phyloP scores from a whole-genome alignment of 2,888 invertebrate species.

The Blera fallax region DNA sequence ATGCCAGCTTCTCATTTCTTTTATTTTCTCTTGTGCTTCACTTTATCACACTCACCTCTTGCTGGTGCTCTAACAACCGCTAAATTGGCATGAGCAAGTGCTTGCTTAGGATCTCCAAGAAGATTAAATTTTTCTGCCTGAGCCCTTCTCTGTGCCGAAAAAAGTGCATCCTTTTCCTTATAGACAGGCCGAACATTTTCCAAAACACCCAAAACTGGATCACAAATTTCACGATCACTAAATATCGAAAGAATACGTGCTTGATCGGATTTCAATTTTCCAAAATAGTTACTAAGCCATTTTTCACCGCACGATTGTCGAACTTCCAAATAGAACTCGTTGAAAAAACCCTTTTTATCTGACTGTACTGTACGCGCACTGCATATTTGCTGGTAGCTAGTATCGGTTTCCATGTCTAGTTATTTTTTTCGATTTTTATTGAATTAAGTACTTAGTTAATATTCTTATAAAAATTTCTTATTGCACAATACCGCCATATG shows the following conservation, averaged over 20 bases:
- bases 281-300: conserved; percentile 86
- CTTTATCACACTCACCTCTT: conserved; percentile 83
- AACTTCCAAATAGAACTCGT: conserved; percentile 85
- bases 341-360: conserved; percentile 89
- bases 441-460: background rate
- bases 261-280: conserved; percentile 83
- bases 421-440: background rate
- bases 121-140: conserved; percentile 85
- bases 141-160: conserved; percentile 84
- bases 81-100: conserved; percentile 87
- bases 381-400: conserved; percentile 86
- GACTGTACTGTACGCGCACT: conserved; percentile 90
- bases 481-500: background rate
- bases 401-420: conserved; percentile 78
- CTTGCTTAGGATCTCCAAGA: conserved; percentile 83
- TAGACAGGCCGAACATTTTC: conserved; percentile 86
- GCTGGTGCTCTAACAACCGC: conserved; percentile 88
- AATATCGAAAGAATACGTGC: conserved; percentile 83
- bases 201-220: conserved; percentile 83
- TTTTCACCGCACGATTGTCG: conserved; percentile 80
- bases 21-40: background rate
- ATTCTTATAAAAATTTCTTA: background rate
- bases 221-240: conserved; percentile 82
- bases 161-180: conserved; percentile 86
- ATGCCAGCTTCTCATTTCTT: background rate